Evolutionary conservation across 1,140 invertebrate genomes (phyloP).

Genomic region (Cephus cinctus): DNA sequence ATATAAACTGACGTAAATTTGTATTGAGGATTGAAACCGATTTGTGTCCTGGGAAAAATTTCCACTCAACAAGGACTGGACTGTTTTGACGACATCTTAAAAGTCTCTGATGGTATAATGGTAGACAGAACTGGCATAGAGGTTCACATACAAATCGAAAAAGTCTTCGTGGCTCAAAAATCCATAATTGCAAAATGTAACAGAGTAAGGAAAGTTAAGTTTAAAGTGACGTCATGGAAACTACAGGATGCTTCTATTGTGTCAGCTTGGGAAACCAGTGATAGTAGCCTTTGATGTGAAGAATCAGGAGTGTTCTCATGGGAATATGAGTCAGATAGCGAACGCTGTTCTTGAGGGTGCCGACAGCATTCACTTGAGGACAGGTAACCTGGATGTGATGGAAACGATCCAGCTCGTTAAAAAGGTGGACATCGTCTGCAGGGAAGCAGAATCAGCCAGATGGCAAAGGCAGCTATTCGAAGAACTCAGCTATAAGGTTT

Average conservation of each 20-base stretch:
- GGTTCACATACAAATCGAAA: slow-evolving; percentile 67
- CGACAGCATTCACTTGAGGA: slow-evolving; percentile 73
- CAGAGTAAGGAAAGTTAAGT: slow-evolving; percentile 12
- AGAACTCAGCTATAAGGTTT: slow-evolving; percentile 69
- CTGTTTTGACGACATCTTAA: slow-evolving; percentile 64
- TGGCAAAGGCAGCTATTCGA: slow-evolving; percentile 76
- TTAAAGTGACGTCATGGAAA: no score
- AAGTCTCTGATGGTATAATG: slow-evolving; percentile 63
- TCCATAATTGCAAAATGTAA: slow-evolving; percentile 63
- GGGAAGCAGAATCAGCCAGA: slow-evolving; percentile 81
- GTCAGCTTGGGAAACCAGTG: slow-evolving; percentile 60
- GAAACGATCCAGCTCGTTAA: slow-evolving; percentile 67
- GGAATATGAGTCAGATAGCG: slow-evolving; percentile 73
- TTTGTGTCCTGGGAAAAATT: slow-evolving; percentile 55
- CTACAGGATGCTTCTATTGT: no score
- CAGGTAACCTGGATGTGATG: slow-evolving; percentile 72
- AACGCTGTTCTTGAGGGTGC: slow-evolving; percentile 78
- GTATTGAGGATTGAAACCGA: slow-evolving; percentile 10
- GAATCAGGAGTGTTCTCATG: slow-evolving; percentile 66
- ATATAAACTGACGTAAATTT: no score
- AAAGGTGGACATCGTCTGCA: slow-evolving; percentile 69
- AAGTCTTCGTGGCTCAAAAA: slow-evolving; percentile 72
- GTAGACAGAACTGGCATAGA: slow-evolving; percentile 66
- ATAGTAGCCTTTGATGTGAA: slow-evolving; percentile 68
- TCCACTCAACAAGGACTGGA: slow-evolving; percentile 63